Evolutionary conservation across 2,888 invertebrate genomes (phyloP).

Genomic region (Isoperla grammatica): DNA sequence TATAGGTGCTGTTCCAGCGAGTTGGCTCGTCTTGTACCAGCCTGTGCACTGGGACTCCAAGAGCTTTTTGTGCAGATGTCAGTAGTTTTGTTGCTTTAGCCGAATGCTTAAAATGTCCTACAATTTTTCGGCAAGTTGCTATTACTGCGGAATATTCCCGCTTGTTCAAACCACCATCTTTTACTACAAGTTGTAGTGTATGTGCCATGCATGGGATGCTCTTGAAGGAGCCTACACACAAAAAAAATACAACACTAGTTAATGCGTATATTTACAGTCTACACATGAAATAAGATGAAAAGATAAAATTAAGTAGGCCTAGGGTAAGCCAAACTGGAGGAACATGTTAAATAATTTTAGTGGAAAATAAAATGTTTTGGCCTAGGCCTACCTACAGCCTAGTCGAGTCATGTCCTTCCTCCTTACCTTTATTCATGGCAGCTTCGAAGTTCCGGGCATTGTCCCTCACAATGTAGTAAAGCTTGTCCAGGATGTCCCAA

Average conservation of each 20-base stretch:
- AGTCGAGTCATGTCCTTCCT: no score
- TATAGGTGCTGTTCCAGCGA: neutral
- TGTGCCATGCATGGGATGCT: neutral
- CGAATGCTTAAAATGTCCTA: neutral
- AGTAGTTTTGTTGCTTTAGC: neutral
- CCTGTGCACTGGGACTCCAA: neutral
- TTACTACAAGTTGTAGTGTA: neutral
- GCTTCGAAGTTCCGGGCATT: neutral
- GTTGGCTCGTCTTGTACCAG: neutral
- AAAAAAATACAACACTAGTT: no score
- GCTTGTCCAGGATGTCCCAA: neutral
- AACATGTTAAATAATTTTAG: no score
- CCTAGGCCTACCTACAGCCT: no score
- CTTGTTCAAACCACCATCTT: neutral
- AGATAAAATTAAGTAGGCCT: no score
- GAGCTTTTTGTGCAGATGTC: neutral
- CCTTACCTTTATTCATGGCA: neutral
- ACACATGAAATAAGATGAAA: no score
- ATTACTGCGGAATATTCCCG: neutral
- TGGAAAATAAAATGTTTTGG: no score
- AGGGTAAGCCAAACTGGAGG: no score
- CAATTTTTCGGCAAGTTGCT: neutral
- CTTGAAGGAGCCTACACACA: neutral
- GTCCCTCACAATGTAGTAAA: neutral
- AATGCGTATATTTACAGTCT: no score